A percentile compares a stretch with the other conserved stretches of the same genome.
Conservation (phyloP, 1,140 invertebrate genomes). For the Stenopsyche tienmushanensis region DNA sequence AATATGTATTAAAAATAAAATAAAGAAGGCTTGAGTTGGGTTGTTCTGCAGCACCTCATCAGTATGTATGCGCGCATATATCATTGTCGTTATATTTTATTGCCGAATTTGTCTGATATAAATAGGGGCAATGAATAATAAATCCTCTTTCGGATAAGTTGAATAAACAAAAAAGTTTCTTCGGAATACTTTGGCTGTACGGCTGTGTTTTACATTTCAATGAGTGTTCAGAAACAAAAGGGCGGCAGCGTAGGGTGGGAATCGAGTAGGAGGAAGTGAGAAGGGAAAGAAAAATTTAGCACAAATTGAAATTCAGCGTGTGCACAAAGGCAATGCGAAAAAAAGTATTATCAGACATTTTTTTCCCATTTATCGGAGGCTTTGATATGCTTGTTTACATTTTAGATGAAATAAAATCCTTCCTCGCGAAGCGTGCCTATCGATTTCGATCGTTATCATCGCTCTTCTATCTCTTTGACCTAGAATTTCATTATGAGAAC, state of each 20-base stretch:
- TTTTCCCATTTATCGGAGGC: slow-evolving; percentile 19
- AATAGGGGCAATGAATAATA: slow-evolving; percentile 9
- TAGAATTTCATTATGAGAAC: slow-evolving; percentile 15
- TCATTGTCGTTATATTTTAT: not conserved
- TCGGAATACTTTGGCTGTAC: slow-evolving; percentile 20
- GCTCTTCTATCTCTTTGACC: slow-evolving; percentile 18
- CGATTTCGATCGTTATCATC: slow-evolving; percentile 10
- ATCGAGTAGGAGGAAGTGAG: not conserved
- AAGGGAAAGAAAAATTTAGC: slow-evolving; percentile 4
- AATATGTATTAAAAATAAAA: too few relatives aligned
- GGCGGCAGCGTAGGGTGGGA: not conserved
- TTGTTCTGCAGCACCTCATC: too few relatives aligned
- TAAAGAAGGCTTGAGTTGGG: too few relatives aligned
- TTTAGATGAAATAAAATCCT: slow-evolving; percentile 19
- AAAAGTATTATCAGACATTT: slow-evolving; percentile 29
- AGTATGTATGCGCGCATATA: too few relatives aligned
- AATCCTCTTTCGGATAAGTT: slow-evolving; percentile 3
- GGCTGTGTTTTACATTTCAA: slow-evolving; percentile 27
- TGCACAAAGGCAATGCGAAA: slow-evolving; percentile 15
- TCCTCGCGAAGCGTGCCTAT: slow-evolving; percentile 6
- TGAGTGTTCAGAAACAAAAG: slow-evolving; percentile 22
- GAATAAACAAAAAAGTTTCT: slow-evolving; percentile 12
- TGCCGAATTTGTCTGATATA: not conserved
- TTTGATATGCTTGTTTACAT: slow-evolving; percentile 24
- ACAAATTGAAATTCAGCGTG: slow-evolving; percentile 29